Percentiles rank a stretch among this genome's conserved stretches.
These are phyloP conservation scores for Lamprotornis superbus DNA, from an alignment of 2,113 vertebrate genomes.

Conservation along the genomic window DNA sequence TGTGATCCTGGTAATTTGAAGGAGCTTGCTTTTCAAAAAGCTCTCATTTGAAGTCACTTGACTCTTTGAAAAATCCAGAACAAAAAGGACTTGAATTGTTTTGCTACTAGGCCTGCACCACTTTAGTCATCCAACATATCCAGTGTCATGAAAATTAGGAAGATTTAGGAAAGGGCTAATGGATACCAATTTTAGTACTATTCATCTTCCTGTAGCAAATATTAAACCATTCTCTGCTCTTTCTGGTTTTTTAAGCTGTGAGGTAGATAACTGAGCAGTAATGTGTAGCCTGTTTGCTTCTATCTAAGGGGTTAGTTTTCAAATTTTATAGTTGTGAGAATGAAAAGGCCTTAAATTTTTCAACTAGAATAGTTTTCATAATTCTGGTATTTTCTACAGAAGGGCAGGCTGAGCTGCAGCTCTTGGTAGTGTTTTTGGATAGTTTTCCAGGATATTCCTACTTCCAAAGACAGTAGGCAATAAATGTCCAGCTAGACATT, in stretches of 20 bases:
- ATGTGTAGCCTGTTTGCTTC: neutral
- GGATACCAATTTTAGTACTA: neutral
- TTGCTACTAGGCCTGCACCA: neutral
- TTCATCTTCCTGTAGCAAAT: constrained; percentile 1
- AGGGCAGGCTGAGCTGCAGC: neutral
- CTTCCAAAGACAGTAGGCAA: neutral
- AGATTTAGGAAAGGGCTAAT: constrained; percentile 46
- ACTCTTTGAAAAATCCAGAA: neutral
- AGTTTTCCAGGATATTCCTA: neutral
- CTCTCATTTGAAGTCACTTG: neutral
- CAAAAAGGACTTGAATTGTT: neutral
- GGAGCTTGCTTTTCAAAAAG: neutral
- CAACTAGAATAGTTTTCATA: neutral
- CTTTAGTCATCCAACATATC: neutral
- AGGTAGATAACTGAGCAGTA: neutral
- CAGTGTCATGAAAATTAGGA: neutral
- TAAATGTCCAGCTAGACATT: neutral
- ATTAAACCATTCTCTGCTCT: neutral
- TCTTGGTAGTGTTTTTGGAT: neutral
- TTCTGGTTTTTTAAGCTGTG: neutral
- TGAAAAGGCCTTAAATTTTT: constrained; percentile 44
- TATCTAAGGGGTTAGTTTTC: neutral
- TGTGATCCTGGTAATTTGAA: neutral
- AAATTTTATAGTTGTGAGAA: constrained; percentile 9
- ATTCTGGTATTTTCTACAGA: neutral